Evolutionary conservation across 2,113 vertebrate species (phyloP).

Genomic region (Electrona antarctica): DNA sequence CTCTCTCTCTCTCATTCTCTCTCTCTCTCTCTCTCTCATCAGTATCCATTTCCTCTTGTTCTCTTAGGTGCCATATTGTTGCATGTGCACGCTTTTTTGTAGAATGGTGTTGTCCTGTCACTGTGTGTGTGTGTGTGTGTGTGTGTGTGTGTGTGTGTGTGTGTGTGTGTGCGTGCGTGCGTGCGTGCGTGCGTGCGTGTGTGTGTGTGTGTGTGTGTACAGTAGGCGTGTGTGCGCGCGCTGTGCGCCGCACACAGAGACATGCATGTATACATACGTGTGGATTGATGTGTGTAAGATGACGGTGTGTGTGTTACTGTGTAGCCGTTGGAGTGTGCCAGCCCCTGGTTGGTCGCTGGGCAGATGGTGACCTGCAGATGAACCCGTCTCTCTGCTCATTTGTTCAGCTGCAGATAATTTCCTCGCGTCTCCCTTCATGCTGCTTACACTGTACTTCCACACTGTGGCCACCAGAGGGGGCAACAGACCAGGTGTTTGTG

Average conservation of each 20-base stretch:
- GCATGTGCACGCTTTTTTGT: too few relatives aligned
- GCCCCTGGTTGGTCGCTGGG: slow-evolving; percentile 80
- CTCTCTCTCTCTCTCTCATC: background rate
- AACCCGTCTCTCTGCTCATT: slow-evolving; percentile 86
- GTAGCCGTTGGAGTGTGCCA: slow-evolving; percentile 83
- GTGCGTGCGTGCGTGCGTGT: slow-evolving; percentile 52
- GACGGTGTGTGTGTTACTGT: slow-evolving; percentile 55
- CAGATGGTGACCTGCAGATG: slow-evolving; percentile 93
- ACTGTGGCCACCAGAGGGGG: slow-evolving; percentile 78
- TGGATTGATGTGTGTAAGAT: slow-evolving; percentile 78
- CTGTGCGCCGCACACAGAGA: too few relatives aligned
- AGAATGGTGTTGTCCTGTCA: too few relatives aligned
- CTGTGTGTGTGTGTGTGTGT: slow-evolving; percentile 55
- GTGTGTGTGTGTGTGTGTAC: slow-evolving; percentile 18
- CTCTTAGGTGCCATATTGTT: slow-evolving; percentile 35
- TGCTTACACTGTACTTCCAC: background rate
- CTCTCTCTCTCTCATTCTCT: slow-evolving; percentile 2
- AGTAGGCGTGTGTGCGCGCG: slow-evolving; percentile 33
- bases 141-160: slow-evolving; percentile 12
- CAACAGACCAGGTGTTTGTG: slow-evolving; percentile 77
- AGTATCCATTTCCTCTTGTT: slow-evolving; percentile 9
- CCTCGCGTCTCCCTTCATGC: slow-evolving; percentile 50
- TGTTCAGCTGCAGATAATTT: slow-evolving; percentile 90
- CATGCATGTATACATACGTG: slow-evolving; percentile 12
- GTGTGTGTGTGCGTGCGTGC: slow-evolving; percentile 41